Base-by-base conservation (phyloP, 2,797 vertebrate genomes). In the Columba guinea region DNA sequence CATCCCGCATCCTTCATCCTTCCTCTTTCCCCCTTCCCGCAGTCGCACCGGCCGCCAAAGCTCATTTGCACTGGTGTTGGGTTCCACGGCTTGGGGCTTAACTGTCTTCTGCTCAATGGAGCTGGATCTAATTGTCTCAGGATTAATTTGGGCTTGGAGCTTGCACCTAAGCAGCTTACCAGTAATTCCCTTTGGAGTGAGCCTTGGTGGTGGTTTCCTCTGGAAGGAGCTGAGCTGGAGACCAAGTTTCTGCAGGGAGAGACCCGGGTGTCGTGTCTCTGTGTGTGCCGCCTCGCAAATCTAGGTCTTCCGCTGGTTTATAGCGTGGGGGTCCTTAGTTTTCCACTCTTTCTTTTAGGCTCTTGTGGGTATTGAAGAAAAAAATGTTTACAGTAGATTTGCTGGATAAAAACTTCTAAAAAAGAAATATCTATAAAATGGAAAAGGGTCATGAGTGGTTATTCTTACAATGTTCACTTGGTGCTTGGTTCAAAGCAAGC, bases 81-180 rank as follows among this genome's bases (percentile, higher is more conserved):
- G 46, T 46, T 63, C 49, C 13, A 3, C 13, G 32, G 49, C 65
- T 63, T 26, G 1, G 12, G 75, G 69, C n/a, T 79, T 41, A 28
- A 9, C 48, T 35, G 63, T 58, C 44, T 67, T 65, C 59, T 71
- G 49, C 75, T 52, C 44, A 37, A 13, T 13, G n/a, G 75, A 49
- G 76, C 32, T 73, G 82, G 44, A 17, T 77, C 87, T 62, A 46
- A 67, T 86, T 67, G 67, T 81, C 91, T 89, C 70, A 59, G 81
- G 91, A 77, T 86, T 77, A 67, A 67, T 85, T 82, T 77, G 60
- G 76, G 64, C 76, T 86, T 5, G 3, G 35, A 62, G 76, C 82
- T 86, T 62, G 70, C 65, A 56, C 70, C 65, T 86, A 82, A 82
- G 87, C 5, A 59, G 86, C 91, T 85, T 89, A 85, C 26, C 37